A percentile compares a stretch with the other conserved stretches of the same genome.
phyloP scores from a whole-genome alignment of 2,113 vertebrate species.

The Pristiophorus japonicus region DNA sequence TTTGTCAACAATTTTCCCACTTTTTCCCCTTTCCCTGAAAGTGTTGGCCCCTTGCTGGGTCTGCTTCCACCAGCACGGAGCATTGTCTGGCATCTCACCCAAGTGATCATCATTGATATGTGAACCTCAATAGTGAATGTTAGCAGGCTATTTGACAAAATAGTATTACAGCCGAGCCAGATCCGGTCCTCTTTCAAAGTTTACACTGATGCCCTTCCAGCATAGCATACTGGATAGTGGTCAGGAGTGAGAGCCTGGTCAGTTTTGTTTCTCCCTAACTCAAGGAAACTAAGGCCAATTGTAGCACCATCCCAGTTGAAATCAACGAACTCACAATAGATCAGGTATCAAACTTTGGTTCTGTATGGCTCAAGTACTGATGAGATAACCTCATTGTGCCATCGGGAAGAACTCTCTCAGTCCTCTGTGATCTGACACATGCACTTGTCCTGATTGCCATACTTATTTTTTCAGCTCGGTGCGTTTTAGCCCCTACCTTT shows the following conservation, averaged over 20 bases:
- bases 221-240: neutral
- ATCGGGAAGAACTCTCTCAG: neutral
- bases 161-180: neutral
- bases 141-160: neutral
- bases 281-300: neutral
- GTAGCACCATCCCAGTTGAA: neutral
- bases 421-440: neutral
- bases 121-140: neutral
- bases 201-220: neutral
- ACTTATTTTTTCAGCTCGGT: neutral
- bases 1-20: constrained; percentile 18
- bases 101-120: no score
- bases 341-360: neutral
- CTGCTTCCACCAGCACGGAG: neutral
- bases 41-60: neutral
- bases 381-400: neutral
- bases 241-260: neutral
- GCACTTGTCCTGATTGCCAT: no score
- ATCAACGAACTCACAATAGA: neutral
- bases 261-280: neutral
- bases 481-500: neutral
- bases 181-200: neutral
- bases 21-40: neutral
- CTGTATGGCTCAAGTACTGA: neutral
- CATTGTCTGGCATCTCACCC: neutral